Percentiles rank a stretch among this genome's conserved stretches.
Conservation (phyloP, 1,140 invertebrate genomes). For the Aethina tumida region DNA sequence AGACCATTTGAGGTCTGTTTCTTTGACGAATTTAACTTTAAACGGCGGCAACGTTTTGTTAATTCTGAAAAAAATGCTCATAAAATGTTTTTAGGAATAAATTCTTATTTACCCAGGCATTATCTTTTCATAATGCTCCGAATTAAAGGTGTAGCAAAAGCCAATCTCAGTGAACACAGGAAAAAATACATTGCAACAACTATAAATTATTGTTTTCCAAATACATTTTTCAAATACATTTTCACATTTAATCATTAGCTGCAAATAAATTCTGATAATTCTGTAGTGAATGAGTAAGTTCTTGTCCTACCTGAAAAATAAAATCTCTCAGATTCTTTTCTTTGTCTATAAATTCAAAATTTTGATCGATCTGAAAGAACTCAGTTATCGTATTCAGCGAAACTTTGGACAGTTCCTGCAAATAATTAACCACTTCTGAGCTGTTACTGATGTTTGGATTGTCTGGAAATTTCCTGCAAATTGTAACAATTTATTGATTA, state of each 20-base stretch:
- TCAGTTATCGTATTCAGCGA: too few relatives aligned
- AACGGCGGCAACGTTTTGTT: constrained; percentile 33
- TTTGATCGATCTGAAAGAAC: too few relatives aligned
- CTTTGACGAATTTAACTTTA: constrained; percentile 45
- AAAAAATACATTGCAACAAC: constrained; percentile 41
- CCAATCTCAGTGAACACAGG: constrained; percentile 60
- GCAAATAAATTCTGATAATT: constrained; percentile 13
- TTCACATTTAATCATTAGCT: constrained; percentile 46
- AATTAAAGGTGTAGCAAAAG: constrained; percentile 60
- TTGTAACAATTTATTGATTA: too few relatives aligned
- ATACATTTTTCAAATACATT: constrained; percentile 46
- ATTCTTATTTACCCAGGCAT: constrained; percentile 39
- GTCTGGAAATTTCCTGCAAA: too few relatives aligned
- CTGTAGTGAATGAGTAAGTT: too few relatives aligned
- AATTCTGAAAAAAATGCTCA: constrained; percentile 6
- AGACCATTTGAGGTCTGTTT: constrained; percentile 52
- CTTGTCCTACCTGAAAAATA: too few relatives aligned
- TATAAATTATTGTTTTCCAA: constrained; percentile 49
- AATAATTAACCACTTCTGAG: too few relatives aligned
- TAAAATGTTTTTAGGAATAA: background rate
- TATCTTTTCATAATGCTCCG: constrained; percentile 41
- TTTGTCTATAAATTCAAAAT: too few relatives aligned
- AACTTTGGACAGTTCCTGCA: too few relatives aligned
- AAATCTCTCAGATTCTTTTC: too few relatives aligned
- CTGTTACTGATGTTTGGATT: too few relatives aligned